phyloP scores from a whole-genome alignment of 2,797 vertebrate species.

The Phyllotis vaccarum region DNA sequence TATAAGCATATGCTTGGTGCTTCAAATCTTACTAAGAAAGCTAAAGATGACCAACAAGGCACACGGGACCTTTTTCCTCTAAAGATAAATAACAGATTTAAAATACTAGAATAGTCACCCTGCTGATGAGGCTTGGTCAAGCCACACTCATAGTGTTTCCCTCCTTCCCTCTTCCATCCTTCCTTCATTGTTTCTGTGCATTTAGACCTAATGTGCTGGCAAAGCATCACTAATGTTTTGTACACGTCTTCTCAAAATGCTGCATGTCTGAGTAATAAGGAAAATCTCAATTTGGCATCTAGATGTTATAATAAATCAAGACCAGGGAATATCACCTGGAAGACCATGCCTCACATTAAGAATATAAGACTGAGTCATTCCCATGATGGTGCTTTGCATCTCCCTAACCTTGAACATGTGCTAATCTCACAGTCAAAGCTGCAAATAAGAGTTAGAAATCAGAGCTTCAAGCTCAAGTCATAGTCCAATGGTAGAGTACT shows the following conservation, averaged over 20 bases:
- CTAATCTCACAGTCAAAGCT: neutral
- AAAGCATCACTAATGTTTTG: neutral
- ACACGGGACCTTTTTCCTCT: neutral
- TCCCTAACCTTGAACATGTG: neutral
- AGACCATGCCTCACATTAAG: neutral
- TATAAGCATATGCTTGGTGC: neutral
- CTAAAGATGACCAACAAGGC: neutral
- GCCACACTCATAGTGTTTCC: neutral
- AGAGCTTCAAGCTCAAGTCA: neutral
- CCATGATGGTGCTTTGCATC: neutral
- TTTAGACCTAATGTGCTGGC: neutral
- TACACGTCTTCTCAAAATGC: neutral
- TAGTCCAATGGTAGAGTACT: neutral
- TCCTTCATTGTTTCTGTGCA: neutral
- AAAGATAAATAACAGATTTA: neutral
- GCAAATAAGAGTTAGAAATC: neutral
- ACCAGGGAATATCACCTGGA: neutral
- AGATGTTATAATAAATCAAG: neutral
- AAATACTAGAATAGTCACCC: neutral
- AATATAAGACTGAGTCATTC: neutral
- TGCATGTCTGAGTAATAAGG: neutral
- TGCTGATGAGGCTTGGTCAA: neutral
- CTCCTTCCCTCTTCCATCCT: neutral
- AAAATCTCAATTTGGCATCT: neutral
- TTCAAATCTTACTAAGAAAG: neutral